These are phyloP conservation scores for Orthonyx spaldingii DNA, from an alignment of 2,113 vertebrate genomes.

Conservation along the genomic window DNA sequence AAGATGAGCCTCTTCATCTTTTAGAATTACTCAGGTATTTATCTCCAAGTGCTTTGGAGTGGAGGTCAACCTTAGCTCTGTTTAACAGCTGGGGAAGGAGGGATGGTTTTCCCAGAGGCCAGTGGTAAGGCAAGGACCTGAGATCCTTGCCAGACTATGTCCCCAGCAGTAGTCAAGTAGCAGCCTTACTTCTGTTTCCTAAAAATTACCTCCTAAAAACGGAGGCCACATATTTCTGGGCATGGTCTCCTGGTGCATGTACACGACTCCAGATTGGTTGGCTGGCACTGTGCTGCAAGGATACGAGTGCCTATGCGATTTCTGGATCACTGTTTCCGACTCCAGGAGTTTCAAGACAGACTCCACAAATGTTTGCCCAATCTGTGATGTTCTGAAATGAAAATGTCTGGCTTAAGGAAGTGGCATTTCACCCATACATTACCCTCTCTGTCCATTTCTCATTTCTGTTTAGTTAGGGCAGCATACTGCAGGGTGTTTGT, in stretches of 20 bases:
- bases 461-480: neutral
- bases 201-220: neutral
- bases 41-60: neutral
- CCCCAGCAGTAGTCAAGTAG: neutral
- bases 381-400: neutral
- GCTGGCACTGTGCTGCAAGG: rapidly evolving
- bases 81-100: neutral
- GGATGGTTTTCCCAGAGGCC: neutral
- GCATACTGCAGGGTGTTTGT: neutral
- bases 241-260: neutral
- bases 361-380: neutral
- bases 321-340: neutral
- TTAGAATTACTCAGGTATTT: neutral
- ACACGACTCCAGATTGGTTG: neutral
- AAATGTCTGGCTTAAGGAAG: neutral
- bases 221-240: neutral
- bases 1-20: neutral
- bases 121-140: neutral
- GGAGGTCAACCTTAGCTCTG: neutral
- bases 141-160: neutral
- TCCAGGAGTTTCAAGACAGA: neutral
- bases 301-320: rapidly evolving
- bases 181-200: neutral
- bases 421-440: neutral
- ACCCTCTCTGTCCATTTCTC: neutral